Conservation (phyloP, 2,888 invertebrate genomes). For the Itoplectis maculator region DNA sequence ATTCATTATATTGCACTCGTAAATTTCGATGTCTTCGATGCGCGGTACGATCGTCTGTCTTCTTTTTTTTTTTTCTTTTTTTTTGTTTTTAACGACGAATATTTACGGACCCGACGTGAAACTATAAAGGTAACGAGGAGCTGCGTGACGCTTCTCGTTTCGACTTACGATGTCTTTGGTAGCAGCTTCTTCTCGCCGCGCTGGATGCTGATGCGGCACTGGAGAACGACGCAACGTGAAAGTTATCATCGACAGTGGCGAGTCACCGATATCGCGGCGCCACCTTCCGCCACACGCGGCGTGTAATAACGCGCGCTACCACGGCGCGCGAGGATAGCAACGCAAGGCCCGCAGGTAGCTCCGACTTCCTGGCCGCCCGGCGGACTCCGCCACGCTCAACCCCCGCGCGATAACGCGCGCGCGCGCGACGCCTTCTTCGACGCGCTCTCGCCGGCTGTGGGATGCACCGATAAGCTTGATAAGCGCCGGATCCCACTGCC, state of each 20-base stretch:
- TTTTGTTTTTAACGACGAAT: background rate
- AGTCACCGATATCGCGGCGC: constrained; percentile 38
- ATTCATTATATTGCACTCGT: constrained; percentile 45
- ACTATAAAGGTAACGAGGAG: background rate
- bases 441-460: constrained; percentile 38
- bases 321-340: background rate
- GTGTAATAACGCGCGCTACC: background rate
- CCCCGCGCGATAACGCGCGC: constrained; percentile 36
- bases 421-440: constrained; percentile 37
- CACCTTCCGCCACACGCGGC: constrained; percentile 26
- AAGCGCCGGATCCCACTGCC: constrained; percentile 46
- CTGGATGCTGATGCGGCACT: background rate
- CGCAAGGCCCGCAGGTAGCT: constrained; percentile 34
- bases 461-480: constrained; percentile 74
- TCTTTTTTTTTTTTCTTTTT: constrained; percentile 2
- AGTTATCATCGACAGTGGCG: constrained; percentile 35
- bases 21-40: constrained; percentile 39
- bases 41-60: constrained; percentile 9
- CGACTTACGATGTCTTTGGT: constrained; percentile 4
- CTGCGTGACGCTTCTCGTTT: background rate
- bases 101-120: constrained; percentile 20
- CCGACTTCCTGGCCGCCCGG: constrained; percentile 40
- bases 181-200: background rate
- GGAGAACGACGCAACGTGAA: constrained; percentile 21
- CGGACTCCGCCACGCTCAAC: background rate